phyloP scores from a whole-genome alignment of 2,888 invertebrate genomes.

The Salticus scenicus region DNA sequence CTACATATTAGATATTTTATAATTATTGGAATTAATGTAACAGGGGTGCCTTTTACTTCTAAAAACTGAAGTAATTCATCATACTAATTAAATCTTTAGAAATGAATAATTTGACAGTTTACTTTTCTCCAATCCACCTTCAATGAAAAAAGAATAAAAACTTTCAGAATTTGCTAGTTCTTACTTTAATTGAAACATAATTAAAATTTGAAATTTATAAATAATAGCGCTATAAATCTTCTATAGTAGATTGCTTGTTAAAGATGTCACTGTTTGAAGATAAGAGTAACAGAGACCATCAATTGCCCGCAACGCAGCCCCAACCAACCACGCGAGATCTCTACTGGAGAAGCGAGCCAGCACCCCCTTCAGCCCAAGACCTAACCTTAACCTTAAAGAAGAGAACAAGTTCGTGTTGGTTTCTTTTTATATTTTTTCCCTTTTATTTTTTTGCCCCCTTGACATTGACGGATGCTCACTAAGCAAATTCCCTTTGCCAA shows the following conservation, averaged over 20 bases:
- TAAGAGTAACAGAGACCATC: slow-evolving; percentile 10
- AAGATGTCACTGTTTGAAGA: slow-evolving; percentile 13
- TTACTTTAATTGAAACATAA: not conserved
- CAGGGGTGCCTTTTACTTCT: too few species aligned
- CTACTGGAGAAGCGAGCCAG: not conserved
- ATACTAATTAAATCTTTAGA: too few species aligned
- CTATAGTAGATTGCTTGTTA: slow-evolving; percentile 9
- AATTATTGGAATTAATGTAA: too few species aligned
- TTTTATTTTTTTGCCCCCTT: slow-evolving; percentile 37
- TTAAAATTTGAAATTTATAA: not conserved
- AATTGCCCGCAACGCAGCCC: slow-evolving; percentile 4
- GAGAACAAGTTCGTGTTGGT: slow-evolving; percentile 55
- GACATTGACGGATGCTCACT: slow-evolving; percentile 55
- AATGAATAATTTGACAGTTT: too few species aligned
- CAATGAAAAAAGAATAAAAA: too few species aligned
- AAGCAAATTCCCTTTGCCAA: slow-evolving; percentile 38
- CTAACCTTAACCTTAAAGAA: slow-evolving; percentile 54
- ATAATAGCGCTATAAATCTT: not conserved
- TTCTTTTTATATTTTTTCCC: slow-evolving; percentile 21
- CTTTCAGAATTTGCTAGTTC: too few species aligned
- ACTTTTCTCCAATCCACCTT: too few species aligned
- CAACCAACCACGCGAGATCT: slow-evolving; percentile 15
- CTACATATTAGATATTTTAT: too few species aligned
- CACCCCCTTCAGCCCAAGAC: slow-evolving; percentile 41
- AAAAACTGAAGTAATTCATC: too few species aligned